Base-by-base conservation (phyloP, 2,113 vertebrate species). In the Misgurnus mizolepis region DNA sequence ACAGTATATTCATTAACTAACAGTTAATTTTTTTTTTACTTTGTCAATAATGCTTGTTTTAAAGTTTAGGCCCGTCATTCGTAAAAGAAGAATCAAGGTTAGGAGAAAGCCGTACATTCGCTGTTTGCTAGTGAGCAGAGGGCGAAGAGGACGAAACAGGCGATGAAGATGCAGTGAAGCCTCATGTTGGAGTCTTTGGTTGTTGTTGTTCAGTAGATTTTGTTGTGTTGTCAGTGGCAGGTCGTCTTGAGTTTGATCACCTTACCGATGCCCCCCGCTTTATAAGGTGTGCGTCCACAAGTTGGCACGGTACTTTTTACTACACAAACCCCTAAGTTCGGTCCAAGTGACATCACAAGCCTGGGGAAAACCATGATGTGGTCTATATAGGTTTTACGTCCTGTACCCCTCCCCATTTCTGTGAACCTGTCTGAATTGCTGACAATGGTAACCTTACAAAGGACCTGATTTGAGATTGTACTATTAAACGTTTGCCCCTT, bases 161-260 rank as follows among this genome's bases (percentile, higher is more conserved):
- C 18, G 62, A 64, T 43, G 41, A 69, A 43, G 62, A 47, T 50
- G 76, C 75, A 73, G 62, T 17, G 11, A 1, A 22, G 41, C 3
- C 17, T 83, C 81, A 83, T 83, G 27, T 50, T 66, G 50, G 67
- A 6, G 22, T 82, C 68, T 53, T 55, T 12, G 50, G 75, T 49
- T 6, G 17, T 64, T 5, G 18, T 7, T 41, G 69, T 58, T 67
- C 49, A 47, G 4, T 60, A 8, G 69, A 74, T 72, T 39, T 66
- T 47, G 68, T 45, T 73, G 49, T 7, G 78, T 39, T 56, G 39
- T 60, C 11, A 4, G 6, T 8, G 53, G 10, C n/a, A 14, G 40
- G 27, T 60, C 15, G 41, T 5, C 41, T 79, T 22, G 18, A 12
- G 58, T 43, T 50, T 69, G 10, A 34, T 50, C 43, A 62, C 22